Conservation (phyloP, 2,113 vertebrate genomes). For the Cochlearius cochlearius region DNA sequence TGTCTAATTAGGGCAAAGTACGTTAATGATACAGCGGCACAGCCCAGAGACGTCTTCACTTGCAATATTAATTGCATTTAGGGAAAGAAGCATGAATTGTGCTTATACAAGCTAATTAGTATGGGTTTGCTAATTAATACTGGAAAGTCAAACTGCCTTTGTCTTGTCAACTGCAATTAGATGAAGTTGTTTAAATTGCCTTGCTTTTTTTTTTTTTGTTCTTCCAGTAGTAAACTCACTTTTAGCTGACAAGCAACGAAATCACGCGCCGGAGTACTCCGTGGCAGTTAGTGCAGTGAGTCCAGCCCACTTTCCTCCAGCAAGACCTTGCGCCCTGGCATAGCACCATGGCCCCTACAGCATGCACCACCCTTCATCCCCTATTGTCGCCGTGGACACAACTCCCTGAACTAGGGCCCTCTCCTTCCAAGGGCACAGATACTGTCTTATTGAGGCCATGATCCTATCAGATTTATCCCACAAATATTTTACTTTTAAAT, state of each 20-base stretch:
- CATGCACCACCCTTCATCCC: not conserved
- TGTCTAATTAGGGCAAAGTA: constrained; percentile 70
- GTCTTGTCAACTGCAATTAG: constrained; percentile 75
- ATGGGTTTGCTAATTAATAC: constrained; percentile 76
- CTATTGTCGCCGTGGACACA: not conserved
- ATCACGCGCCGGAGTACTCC: not conserved
- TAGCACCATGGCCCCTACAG: not conserved
- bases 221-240: not conserved
- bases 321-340: not conserved
- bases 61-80: constrained; percentile 72
- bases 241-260: not conserved
- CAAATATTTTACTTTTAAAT: not conserved
- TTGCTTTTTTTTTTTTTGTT: not conserved
- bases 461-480: not conserved
- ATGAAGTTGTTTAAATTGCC: constrained; percentile 48
- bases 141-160: constrained; percentile 74
- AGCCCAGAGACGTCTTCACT: constrained; percentile 56
- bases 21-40: constrained; percentile 53
- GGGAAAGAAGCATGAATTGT: constrained; percentile 67
- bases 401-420: not conserved
- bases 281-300: not conserved
- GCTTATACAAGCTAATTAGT: constrained; percentile 75
- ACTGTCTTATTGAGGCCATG: fast-evolving
- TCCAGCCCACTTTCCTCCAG: not conserved
- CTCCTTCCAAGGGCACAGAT: not conserved